Base-by-base conservation (phyloP, 2,113 vertebrate species). In the Leptodactylus fuscus region DNA sequence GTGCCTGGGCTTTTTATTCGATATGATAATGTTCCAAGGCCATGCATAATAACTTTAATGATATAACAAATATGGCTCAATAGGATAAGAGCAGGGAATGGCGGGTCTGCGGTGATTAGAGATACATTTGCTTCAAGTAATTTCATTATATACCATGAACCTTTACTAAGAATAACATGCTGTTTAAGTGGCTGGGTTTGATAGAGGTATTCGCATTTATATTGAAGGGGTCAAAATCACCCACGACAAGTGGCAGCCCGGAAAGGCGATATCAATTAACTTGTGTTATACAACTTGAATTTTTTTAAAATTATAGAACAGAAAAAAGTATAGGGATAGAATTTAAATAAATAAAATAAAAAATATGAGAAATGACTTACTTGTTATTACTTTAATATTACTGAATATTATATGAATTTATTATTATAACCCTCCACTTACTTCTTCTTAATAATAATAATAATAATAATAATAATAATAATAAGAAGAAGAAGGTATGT, bases 61-160 rank as follows among this genome's bases (percentile, higher is more conserved):
- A 58, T 51, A 32, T 51, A 82, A 38, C 46, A 65, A 81, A 81
- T 65, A 49, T 32, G 27, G n/a, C 65, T 38, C 53, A 71, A 82
- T 71, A 51, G 81, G 81, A 51, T 82, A 70, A 82, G 69, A 82
- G 81, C 62, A n/a, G 2, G 20, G 16, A 81, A 49, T 53, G 58
- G 36, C 58, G 44, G 60, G 58, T 20, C 27, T 44, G 34, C 32
- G 49, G 53, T 34, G 24, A 82, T 71, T 53, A 70, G 81, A 46
- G 29, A 24, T 53, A 36, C 10, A 32, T 46, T 70, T 70, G 27
- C 60, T 18, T 49, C 38, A 69, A 44, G 24, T 65, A 34, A 81
- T 67, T 69, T 49, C 58, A 79, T 79, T 36, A 36, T 38, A 69
- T 69, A 75, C 5, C 32, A 7, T 12, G 8, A 11, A 20, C 65